Evolutionary conservation across 2,113 vertebrate species (phyloP), one percentile per base, ranked within the genome.

Genomic region (Mirza zaza): DNA sequence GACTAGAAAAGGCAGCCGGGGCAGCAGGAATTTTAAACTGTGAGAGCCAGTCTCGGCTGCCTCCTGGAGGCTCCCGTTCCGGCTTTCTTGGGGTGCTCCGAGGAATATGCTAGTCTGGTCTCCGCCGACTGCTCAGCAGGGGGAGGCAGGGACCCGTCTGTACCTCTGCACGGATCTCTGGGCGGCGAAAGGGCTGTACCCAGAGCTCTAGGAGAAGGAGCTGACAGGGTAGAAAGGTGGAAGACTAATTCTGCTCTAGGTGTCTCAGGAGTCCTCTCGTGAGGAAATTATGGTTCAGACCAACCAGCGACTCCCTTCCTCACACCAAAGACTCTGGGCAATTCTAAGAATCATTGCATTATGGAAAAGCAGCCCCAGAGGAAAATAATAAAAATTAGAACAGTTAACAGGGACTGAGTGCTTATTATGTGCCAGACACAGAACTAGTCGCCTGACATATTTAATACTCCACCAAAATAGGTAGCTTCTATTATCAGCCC

Each of bases 371-470:
- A 76, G 77, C 77, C 95, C 95, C 82, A n/a, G 75, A 76, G 84
- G 81, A 91, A 87, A 94, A 90, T 61, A 91, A 96, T 87, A 77
- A 95, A 90, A 97, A 86, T 80, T 88, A 13, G 86, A 96, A 84
- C 61, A 39, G 52, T 94, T 95, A 94, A 88, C 90, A 89, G 85
- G 86, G 94, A 92, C 71, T 59, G 94, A 81, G 48, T 68, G 63
- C 91, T 97, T 91, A 90, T 97, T 95, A 82, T 95, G 90, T 95
- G 89, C 68, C 93, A 96, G 61, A 95, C 94, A 89, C 91, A 94
- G 57, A 96, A 89, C 29, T 48, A 85, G 92, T 84, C 73, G 81
- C 52, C 86, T 91, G 52, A 90, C 48, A 81, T 85, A 86, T 67
- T 94, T 94, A 93, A 93, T 92, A 94, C 52, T 71, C 83, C 92